Evolutionary conservation across 2,113 vertebrate genomes (phyloP), one percentile per base, ranked within the genome.

Genomic region (Clarias macrocephalus): DNA sequence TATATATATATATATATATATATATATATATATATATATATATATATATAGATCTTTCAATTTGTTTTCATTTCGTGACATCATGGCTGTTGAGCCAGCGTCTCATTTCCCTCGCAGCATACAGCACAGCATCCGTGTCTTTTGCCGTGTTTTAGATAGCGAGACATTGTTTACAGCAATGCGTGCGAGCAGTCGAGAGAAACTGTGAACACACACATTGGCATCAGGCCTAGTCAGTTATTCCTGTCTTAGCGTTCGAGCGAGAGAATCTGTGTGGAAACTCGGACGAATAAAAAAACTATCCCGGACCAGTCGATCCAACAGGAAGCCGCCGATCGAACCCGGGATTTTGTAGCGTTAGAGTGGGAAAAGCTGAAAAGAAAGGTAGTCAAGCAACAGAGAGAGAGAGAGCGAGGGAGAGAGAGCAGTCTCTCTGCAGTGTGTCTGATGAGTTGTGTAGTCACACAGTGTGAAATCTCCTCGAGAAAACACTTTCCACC

Each of bases 401-500:
- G 57, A 19, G 30, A 65, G 11, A 68, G 85, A n/a, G 23, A 85
- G 48, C n/a, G 62, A 66, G 57, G 63, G 63, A 57, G 37, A 54
- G 11, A 9, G 65, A 60, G 25, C 65, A 80, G 66, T 62, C 57
- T 70, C 65, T 70, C 37, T 84, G 68, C 85, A 19, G 60, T 48
- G 75, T 79, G 86, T 83, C 72, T 60, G 66, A 77, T 68, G 76
- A 57, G 48, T 52, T 84, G 76, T 88, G 70, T 83, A 80, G 48
- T 37, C n/a, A 52, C 70, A 86, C 56, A 65, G 75, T 82, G 80
- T 85, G 80, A 86, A 56, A 85, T 75, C 83, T 83, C 59, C 65
- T 56, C 57, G 48, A 59, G 72, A 87, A 85, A 85, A 82, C 76
- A 80, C 77, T 86, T 62, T 86, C 84, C 87, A 84, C 85, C 81